Base-by-base conservation (phyloP, 2,888 invertebrate genomes). In the Polydrusus pterygomalis region DNA sequence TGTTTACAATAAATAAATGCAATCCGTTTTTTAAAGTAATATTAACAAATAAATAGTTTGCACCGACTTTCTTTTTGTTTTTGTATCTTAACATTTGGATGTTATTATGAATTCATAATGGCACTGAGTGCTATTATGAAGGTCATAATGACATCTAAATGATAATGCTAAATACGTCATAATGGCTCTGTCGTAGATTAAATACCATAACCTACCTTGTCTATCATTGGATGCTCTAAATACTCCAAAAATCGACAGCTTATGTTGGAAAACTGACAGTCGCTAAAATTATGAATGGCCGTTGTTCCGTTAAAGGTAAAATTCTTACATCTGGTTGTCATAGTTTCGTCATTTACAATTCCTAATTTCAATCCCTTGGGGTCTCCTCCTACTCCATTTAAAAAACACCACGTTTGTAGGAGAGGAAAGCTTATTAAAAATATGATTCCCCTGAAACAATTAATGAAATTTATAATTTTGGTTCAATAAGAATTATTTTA, bases 391-490 rank as follows among this genome's bases (percentile, higher is more conserved):
- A 96, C 91, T 34, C 96, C 93, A 71, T 93, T 86, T 87, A 96
- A 94, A 87, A 97, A 97, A 45, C 94, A 90, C 49, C 92, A 89
- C 77, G 94, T 90, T 90, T 97, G 94, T 25, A 96, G 88, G 15
- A 97, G 88, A 13, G 97, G 97, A 83, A 97, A 93, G 71, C 95
- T 81, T 75, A 96, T 88, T 78, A 96, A 92, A 87, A 97, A 97
- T 78, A 94, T 87, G 34, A 97, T 88, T 45, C 96, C 94, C 8
- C 96, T 96, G 88, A n/a, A 89, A 89, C 64, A 67, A 15, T 15
- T 9, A 10, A 8, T 51, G 7, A n/a, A n/a, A 47, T 63, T 62
- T 18, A 38, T 63, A 64, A 17, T 54, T 1, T 25, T 25, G 1
- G 25, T 25, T 25, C 1, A 3, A n/a, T n/a, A n/a, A n/a, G n/a